These are phyloP conservation scores for Ammospiza nelsoni DNA, from an alignment of 2,113 vertebrate genomes.

Conservation along the genomic window DNA sequence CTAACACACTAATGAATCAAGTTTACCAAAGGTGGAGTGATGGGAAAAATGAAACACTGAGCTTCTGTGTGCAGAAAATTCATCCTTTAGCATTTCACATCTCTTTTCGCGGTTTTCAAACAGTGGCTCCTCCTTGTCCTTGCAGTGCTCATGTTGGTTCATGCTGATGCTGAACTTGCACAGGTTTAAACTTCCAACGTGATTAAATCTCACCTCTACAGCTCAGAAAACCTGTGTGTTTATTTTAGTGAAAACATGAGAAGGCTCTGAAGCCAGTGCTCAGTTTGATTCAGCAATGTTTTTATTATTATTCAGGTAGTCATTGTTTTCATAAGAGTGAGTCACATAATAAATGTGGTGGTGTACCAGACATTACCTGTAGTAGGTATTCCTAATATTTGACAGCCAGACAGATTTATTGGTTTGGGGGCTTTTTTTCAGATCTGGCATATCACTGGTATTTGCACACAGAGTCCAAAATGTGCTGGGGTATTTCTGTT, in stretches of 20 bases:
- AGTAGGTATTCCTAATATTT: not conserved
- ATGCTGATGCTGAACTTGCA: not conserved
- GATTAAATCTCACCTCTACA: not conserved
- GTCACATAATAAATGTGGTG: not conserved
- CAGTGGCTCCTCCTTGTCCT: not conserved
- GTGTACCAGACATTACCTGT: not conserved
- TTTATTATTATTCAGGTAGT: not conserved
- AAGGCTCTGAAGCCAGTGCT: not conserved
- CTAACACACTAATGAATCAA: constrained; percentile 70
- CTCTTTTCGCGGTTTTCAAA: not conserved
- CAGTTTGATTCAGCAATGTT: not conserved
- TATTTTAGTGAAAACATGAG: constrained; percentile 24
- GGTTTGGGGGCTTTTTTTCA: not conserved
- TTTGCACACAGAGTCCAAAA: not conserved
- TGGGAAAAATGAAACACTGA: not conserved
- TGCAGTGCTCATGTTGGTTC: not conserved
- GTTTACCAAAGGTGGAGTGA: constrained; percentile 47
- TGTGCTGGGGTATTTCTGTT: not conserved
- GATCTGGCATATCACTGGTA: not conserved
- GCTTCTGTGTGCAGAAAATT: not conserved
- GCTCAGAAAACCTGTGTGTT: not conserved
- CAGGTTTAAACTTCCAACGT: not conserved
- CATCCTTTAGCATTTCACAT: not conserved
- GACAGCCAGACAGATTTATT: not conserved
- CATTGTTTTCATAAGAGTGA: not conserved